Evolutionary conservation across 2,113 vertebrate species (phyloP), one percentile per base, ranked within the genome.

Genomic region (Nasalis larvatus): DNA sequence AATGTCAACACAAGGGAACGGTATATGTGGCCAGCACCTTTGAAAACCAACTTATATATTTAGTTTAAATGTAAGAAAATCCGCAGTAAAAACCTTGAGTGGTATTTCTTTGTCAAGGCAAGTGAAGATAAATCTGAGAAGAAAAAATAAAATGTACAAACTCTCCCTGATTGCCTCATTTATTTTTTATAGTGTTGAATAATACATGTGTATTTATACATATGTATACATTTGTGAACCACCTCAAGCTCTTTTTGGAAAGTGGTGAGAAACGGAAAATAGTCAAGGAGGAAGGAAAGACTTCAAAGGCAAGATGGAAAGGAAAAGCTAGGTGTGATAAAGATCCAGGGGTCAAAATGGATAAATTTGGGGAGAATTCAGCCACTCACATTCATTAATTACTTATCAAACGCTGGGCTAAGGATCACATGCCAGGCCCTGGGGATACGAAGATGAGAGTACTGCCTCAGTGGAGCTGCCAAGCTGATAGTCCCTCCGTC

Each of bases 131-230:
- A 95, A 92, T 69, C 37, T 76, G 30, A 93, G 49, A 80, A 77
- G 13, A 35, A 89, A 73, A 81, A 93, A 54, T 73, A 54, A 87
- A 81, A 93, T n/a, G 58, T 63, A 60, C 35, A 45, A 76, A 90
- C 66, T 40, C 82, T 63, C n/a, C 56, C 76, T 84, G 42, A 40
- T 54, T 89, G 52, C 21, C 60, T 86, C 49, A 60, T 54, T 95
- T 94, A 74, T 35, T 78, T 91, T 95, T 95, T 60, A 87, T 54
- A 63, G 27, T 37, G 4, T 27, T 96, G 69, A 94, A 94, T 92
- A 90, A 94, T 45, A 87, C 54, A 84, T 76, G 21, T 52, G 30
- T 84, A 82, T 81, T 92, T 95, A 89, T 87, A 81, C 32, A 35
- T 73, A 63, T 45, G 20, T 76, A 92, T 63, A 81, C 88, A 60